Evolutionary conservation across 2,797 vertebrate genomes (phyloP).

Genomic region (Halcyon smyrnensis): DNA sequence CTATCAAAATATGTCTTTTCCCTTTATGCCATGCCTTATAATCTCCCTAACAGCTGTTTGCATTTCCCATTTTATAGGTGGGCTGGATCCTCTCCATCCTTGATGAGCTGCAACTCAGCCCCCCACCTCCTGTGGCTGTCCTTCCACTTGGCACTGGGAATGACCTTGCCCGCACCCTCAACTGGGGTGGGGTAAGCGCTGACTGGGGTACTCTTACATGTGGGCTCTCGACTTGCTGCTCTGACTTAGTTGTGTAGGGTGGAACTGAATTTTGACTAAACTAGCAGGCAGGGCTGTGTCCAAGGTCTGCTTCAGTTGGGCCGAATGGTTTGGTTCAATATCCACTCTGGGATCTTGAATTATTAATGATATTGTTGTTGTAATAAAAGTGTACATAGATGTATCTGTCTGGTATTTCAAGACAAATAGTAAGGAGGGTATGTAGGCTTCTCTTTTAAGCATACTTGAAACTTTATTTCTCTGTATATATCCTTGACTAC

Average conservation of each 20-base stretch:
- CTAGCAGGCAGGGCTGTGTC: neutral
- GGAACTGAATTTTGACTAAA: neutral
- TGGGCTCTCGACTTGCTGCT: neutral
- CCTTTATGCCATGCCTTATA: neutral
- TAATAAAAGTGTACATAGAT: neutral
- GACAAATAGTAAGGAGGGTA: neutral
- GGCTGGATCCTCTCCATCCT: slow-evolving; percentile 98
- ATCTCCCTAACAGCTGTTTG: neutral
- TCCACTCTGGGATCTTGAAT: neutral
- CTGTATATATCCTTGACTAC: neutral
- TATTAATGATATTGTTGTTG: neutral
- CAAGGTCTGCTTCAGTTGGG: neutral
- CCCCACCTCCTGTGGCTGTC: slow-evolving; percentile 95
- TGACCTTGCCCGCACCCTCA: slow-evolving; percentile 97
- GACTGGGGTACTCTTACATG: accelerated
- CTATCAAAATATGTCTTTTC: neutral
- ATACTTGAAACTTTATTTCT: neutral
- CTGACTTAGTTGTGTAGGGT: neutral
- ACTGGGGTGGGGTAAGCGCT: slow-evolving; percentile 97
- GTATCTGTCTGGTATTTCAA: neutral
- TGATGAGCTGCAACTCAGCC: slow-evolving; percentile 94
- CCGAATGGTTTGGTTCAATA: neutral
- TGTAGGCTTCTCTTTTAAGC: neutral
- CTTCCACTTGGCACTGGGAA: slow-evolving; percentile 98
- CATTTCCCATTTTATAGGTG: slow-evolving; percentile 82